Base-by-base conservation (phyloP, 2,113 vertebrate genomes). In the Steatornis caripensis region DNA sequence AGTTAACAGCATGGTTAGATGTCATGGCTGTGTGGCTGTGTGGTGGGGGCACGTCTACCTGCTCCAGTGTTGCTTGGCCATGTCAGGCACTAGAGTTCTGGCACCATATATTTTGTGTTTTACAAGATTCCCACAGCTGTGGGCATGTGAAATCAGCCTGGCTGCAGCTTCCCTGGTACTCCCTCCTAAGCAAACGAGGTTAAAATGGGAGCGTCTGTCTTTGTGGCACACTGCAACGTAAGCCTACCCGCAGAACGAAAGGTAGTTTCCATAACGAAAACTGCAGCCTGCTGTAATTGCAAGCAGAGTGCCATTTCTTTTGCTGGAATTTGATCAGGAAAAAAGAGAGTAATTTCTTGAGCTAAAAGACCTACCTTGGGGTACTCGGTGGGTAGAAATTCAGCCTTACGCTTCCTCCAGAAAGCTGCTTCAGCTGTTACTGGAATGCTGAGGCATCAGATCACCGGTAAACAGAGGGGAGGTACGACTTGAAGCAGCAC, bases 271-370 rank as follows among this genome's bases (percentile, higher is more conserved):
- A 6, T 72, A 55, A 69, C 27, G 69, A 53, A 79, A 89, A 58
- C 17, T 84, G 48, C 85, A 96, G 65, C 48, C 51, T 89, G 57
- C 61, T 84, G 53, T 62, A 69, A 79, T 7, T 85, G 65, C 41
- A 54, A 75, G 65, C 53, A 79, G 53, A 34, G 20, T n/a, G 48
- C 48, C 20, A 12, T 93, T 91, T 55, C 10, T 58, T 81, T 16
- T 71, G 17, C 69, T 82, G 61, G 53, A 60, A 76, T 84, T 87
- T 5, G 9, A 32, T 76, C 37, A 70, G 72, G 37, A 71, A 87
- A 83, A 72, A 46, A 77, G 49, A 48, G 20, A n/a, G 7, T 19
- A 27, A 84, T 91, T 93, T 92, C 34, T 64, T 49, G 65, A 70
- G 65, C 13, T 91, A 19, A 61, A 79, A 77, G 54, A 57, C 18